Conservation (phyloP, 2,888 invertebrate species). For the Sisyra terminalis region DNA sequence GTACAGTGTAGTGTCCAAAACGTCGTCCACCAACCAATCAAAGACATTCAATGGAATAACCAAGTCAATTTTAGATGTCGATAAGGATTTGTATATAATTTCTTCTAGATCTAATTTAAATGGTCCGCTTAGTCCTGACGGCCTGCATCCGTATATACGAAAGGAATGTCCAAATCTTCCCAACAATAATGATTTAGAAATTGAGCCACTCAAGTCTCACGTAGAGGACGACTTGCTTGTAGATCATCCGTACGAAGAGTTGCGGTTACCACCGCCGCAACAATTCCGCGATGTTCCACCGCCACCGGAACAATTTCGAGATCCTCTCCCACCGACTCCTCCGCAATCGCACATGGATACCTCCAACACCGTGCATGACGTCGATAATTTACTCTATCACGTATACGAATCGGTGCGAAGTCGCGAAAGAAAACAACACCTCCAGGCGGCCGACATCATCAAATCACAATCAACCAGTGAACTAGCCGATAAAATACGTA, state of each 20-base stretch:
- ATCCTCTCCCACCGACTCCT: slow-evolving; percentile 25
- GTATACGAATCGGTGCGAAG: slow-evolving; percentile 50
- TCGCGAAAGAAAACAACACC: slow-evolving; percentile 12
- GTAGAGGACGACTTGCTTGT: slow-evolving; percentile 16
- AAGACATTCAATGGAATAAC: too few species aligned
- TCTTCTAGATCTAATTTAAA: slow-evolving; percentile 1
- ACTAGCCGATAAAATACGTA: slow-evolving; percentile 39
- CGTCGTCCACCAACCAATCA: too few species aligned
- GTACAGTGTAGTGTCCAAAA: not conserved
- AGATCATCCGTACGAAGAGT: slow-evolving; percentile 50
- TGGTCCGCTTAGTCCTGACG: slow-evolving; percentile 1
- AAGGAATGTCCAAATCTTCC: slow-evolving; percentile 25
- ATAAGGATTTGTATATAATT: slow-evolving; percentile 5
- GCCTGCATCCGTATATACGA: slow-evolving; percentile 32
- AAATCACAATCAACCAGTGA: slow-evolving; percentile 40
- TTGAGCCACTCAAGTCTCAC: slow-evolving; percentile 5
- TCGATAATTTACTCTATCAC: slow-evolving; percentile 66
- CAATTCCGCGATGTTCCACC: slow-evolving; percentile 70
- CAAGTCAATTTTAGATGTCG: slow-evolving; percentile 7
- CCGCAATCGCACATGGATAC: too few species aligned
- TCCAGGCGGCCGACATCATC: slow-evolving; percentile 20
- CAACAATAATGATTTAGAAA: slow-evolving; percentile 15
- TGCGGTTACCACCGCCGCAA: slow-evolving; percentile 57
- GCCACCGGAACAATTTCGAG: slow-evolving; percentile 42
- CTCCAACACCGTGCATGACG: slow-evolving; percentile 12